These are phyloP conservation scores for Equus przewalskii DNA, from an alignment of 2,113 vertebrate species.

Conservation along the genomic window DNA sequence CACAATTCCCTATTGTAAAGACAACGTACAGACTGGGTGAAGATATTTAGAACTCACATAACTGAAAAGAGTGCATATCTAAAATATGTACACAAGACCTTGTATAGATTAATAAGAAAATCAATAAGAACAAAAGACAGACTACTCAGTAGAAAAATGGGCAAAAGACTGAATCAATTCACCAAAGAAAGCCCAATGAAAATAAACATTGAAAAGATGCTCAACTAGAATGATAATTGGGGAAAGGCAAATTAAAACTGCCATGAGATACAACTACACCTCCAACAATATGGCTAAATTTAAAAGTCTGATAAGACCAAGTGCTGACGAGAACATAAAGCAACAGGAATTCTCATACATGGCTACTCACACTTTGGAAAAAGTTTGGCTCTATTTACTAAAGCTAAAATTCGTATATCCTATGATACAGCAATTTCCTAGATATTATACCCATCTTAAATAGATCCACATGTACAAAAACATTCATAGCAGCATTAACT, in stretches of 20 bases:
- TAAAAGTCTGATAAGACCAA: background rate
- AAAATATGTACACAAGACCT: background rate
- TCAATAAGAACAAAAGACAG: background rate
- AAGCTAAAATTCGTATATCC: background rate
- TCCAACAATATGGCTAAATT: background rate
- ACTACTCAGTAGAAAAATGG: background rate
- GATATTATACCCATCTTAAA: background rate
- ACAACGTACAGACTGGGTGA: background rate
- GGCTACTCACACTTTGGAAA: background rate
- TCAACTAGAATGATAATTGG: background rate
- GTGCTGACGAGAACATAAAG: background rate
- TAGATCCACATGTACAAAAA: background rate
- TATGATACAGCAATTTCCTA: background rate
- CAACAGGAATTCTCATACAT: background rate
- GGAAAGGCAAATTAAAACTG: background rate
- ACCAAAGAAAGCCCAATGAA: background rate
- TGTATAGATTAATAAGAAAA: slow-evolving; percentile 5
- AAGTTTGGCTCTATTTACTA: background rate
- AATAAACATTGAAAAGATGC: background rate
- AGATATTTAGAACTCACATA: background rate
- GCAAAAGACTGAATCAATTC: slow-evolving; percentile 27
- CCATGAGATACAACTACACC: background rate
- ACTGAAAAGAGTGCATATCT: background rate
- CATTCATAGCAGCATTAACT: background rate
- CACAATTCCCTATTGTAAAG: background rate